Evolutionary conservation across 64 coral and sea anemone species (phyloP), one percentile per base, ranked within the genome.

Genomic region (Pocillopora damicornis): DNA sequence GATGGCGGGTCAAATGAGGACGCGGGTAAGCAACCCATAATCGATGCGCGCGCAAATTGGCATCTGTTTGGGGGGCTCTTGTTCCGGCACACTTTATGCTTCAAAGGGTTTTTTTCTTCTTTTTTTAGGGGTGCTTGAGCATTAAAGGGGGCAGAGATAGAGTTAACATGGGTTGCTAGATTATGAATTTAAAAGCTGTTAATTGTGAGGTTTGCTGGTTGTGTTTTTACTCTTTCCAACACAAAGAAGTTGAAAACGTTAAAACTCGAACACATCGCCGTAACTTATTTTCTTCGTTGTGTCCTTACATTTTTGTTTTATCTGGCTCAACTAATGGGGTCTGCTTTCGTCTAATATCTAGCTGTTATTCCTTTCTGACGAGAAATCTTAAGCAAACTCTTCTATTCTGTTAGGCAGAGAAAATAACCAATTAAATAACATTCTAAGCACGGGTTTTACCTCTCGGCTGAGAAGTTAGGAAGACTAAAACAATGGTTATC

Each of bases 1-100:
- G 96, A 99, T 95, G 96, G 96, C 78, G 96, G 96, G 87, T 99
- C 96, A 87, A 99, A 95, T 92, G 93, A 99, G 90, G 96, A 95
- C 60, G 96, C 82, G 83, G 90, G 96, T 99, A 94, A 92, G 93
- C 81, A 22, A 71, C 91, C 75, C 30, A 79, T 80, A 67, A 88
- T 86, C 59, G 63, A 37, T 60, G 79, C 73, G 36, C n/a, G 60
- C 61, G 75, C 79, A 92, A 81, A 66, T 38, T 72, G 18, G 17
- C 64, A 22, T 51, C 17, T 16, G 18, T 20, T 6, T 18, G 1
- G 17, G 2, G 67, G 8, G 1, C 22, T 71, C 20, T 71, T 25
- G 22, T 71, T 11, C 7, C n/a, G 11, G 22, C 20, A 23, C 20
- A n/a, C 20, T 11, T 71, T 8, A 1, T 1, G 5, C 25, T n/a